A percentile compares a stretch with the other conserved stretches of the same genome.
Conservation (phyloP, 2,797 vertebrate genomes). For the Limosa lapponica region DNA sequence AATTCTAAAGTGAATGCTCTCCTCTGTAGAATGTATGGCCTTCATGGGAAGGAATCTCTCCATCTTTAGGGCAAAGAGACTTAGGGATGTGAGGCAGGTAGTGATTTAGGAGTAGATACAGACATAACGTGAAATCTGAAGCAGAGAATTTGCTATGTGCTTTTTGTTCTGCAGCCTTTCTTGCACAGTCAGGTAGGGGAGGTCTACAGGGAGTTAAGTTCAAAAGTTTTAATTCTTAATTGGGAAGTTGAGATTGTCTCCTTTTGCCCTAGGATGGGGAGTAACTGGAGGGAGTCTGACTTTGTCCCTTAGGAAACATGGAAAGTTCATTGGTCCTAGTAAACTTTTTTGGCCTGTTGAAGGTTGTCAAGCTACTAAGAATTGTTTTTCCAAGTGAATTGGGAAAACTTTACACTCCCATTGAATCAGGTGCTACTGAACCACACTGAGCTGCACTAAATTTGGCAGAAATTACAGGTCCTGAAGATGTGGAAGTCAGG, state of each 20-base stretch:
- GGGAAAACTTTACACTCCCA: background rate
- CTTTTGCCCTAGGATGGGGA: background rate
- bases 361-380: background rate
- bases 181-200: background rate
- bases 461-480: background rate
- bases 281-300: background rate
- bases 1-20: background rate
- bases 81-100: background rate
- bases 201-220: background rate
- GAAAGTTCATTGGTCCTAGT: background rate
- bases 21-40: accelerated
- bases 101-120: background rate
- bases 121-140: background rate
- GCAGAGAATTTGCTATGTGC: background rate
- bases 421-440: background rate
- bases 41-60: background rate
- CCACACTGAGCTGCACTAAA: background rate
- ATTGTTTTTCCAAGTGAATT: background rate
- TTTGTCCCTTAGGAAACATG: background rate
- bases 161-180: background rate
- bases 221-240: background rate
- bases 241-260: background rate
- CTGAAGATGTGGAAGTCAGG: background rate
- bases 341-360: background rate
- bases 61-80: background rate